Evolutionary conservation across 2,113 vertebrate genomes (phyloP), one percentile per base, ranked within the genome.

Genomic region (Grantiella picta): DNA sequence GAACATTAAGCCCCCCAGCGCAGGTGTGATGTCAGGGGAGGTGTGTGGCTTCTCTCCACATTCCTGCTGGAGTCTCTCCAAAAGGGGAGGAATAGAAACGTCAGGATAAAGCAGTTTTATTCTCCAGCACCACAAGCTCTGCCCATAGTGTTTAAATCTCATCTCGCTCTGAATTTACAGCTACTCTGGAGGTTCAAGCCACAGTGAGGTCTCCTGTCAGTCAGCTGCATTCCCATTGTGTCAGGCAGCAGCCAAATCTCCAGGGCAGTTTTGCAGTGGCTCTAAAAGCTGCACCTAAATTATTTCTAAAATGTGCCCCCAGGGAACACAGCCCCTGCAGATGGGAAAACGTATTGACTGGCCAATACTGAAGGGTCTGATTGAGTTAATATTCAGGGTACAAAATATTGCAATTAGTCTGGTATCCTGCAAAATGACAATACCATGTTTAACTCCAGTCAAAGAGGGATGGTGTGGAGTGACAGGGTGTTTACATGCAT

Each of bases 381-480:
- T 16, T 7, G 18, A 11, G 25, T 22, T 77, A 11, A 3, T 4
- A 12, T 7, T 20, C 42, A 50, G 29, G 27, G 27, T 31, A 49
- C n/a, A 66, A 50, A 44, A 20, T 3, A 8, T 3, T 23, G 56
- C 28, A 38, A 59, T 75, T 35, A 6, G 12, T 28, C 28, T 23
- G 0, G 0, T 10, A 9, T 7, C 22, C 50, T 54, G n/a, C 28
- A 36, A 59, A 60, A 31, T 16, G 4, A 20, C 50, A 49, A 4
- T 3, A 12, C 45, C 33, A 1, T 1, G 3, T 21, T 33, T 38
- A 54, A 24, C 29, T 42, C 42, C 1, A 24, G 11, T 15, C 45
- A n/a, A 8, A 8, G 0, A 20, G 6, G 35, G 27, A 3, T 47
- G 49, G 8, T 11, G 15, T 31, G 17, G 28, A 33, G 29, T 9